Evolutionary conservation across 2,797 vertebrate species (phyloP).

Genomic region (Leptatherina wallacei): DNA sequence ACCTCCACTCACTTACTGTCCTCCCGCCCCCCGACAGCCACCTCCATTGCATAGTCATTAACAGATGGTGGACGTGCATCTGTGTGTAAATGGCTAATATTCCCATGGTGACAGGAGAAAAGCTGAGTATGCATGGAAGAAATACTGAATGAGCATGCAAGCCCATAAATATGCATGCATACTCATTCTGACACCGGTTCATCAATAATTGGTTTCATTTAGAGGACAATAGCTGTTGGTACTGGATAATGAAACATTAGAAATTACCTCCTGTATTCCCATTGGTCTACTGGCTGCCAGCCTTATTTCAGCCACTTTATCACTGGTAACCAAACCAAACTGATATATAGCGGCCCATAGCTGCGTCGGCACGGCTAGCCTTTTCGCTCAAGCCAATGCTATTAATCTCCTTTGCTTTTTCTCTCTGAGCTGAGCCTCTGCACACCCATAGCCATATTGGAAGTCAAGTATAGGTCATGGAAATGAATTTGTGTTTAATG

Average conservation of each 20-base stretch:
- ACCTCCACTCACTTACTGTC: constrained; percentile 44
- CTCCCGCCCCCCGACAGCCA: constrained; percentile 41
- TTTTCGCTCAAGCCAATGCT: constrained; percentile 43
- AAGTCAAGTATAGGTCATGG: constrained; percentile 65
- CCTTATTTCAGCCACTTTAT: constrained; percentile 58
- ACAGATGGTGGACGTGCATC: constrained; percentile 52
- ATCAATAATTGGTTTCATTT: constrained; percentile 73
- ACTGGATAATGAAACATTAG: constrained; percentile 65
- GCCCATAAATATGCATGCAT: constrained; percentile 32
- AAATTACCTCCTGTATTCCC: constrained; percentile 69
- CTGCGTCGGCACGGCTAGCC: constrained; percentile 34
- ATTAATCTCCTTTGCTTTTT: constrained; percentile 57
- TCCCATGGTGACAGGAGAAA: constrained; percentile 30
- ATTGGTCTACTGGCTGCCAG: constrained; percentile 41
- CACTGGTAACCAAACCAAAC: constrained; percentile 53
- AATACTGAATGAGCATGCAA: constrained; percentile 29
- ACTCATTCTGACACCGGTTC: constrained; percentile 37
- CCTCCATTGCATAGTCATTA: constrained; percentile 56
- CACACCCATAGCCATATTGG: constrained; percentile 43
- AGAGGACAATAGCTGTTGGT: constrained; percentile 67
- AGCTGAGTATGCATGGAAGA: constrained; percentile 27
- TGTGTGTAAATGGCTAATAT: constrained; percentile 49
- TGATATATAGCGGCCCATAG: constrained; percentile 28
- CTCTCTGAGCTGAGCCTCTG: constrained; percentile 11
- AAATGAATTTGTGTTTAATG: constrained; percentile 64